Evolutionary conservation across 2,113 vertebrate species (phyloP), one percentile per base, ranked within the genome.

Genomic region (Uria lomvia): DNA sequence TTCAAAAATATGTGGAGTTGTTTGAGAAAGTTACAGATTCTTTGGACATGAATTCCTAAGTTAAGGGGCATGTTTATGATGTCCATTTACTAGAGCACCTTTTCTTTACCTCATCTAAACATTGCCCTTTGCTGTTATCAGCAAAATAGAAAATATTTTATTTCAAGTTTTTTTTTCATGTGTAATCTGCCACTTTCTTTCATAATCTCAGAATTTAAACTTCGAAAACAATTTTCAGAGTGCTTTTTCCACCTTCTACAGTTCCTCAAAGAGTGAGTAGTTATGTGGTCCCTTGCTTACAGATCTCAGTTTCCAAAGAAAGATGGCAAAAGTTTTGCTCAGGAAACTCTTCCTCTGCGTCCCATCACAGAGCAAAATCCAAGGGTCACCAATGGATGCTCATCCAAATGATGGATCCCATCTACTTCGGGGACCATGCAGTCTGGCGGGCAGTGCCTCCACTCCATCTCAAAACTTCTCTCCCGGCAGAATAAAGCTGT

Each of bases 391-490:
- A 85, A 1, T 18, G 42, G 36, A 49, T 34, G 38, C 23, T 67
- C 38, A 83, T 11, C 22, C 34, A 77, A 87, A 66, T 27, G 27
- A 62, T 32, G 58, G 40, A 38, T 34, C 43, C 52, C 8, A 26
- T 49, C 82, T 59, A 15, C 17, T 50, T 30, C 38, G 45, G 59
- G 22, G 38, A 52, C 21, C 15, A 5, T 19, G 50, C 14, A 53
- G 36, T n/a, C 23, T 6, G 1, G 11, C 0, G 0, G 22, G 24
- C 21, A 30, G 12, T 22, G 16, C 15, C 66, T 72, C 24, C 30
- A 12, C 52, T 74, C 43, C 27, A 56, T 27, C 42, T 74, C n/a
- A 89, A 89, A 91, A 74, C 9, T 40, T 59, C 9, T 50, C 32
- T 82, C n/a, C 40, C 83, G 38, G 72, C 6, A 83, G 27, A 58